phyloP scores from a whole-genome alignment of 2,797 vertebrate genomes.

The Columba guinea region DNA sequence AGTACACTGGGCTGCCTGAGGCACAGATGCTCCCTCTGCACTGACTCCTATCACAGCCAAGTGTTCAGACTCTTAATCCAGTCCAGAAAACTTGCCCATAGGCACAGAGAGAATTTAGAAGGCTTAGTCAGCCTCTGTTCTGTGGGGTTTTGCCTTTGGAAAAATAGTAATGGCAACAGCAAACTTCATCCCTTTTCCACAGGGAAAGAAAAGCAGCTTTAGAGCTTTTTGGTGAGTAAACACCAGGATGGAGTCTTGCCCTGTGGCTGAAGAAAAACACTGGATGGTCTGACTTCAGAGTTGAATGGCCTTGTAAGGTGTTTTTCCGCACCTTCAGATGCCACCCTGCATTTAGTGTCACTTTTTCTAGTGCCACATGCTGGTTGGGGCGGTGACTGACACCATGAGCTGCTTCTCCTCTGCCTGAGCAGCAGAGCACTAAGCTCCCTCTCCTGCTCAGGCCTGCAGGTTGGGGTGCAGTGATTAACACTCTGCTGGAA shows the following conservation, averaged over 20 bases:
- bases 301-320: too few species aligned
- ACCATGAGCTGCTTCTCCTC: background rate
- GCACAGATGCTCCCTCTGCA: background rate
- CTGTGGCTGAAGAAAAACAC: background rate
- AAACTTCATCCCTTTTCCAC: background rate
- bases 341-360: background rate
- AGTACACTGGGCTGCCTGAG: background rate
- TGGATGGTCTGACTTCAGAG: background rate
- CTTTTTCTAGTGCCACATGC: background rate
- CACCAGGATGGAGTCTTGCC: too few species aligned
- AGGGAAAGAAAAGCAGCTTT: background rate
- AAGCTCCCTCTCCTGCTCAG: background rate
- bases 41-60: fast-evolving
- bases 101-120: background rate
- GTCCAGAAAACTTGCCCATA: background rate
- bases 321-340: background rate
- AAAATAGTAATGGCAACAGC: background rate
- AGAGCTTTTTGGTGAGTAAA: background rate
- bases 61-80: background rate
- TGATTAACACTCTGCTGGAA: background rate
- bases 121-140: background rate
- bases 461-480: background rate
- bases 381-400: background rate
- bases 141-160: background rate
- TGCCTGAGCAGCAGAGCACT: background rate